Conservation (phyloP, 1,140 invertebrate species). For the Spodoptera frugiperda region DNA sequence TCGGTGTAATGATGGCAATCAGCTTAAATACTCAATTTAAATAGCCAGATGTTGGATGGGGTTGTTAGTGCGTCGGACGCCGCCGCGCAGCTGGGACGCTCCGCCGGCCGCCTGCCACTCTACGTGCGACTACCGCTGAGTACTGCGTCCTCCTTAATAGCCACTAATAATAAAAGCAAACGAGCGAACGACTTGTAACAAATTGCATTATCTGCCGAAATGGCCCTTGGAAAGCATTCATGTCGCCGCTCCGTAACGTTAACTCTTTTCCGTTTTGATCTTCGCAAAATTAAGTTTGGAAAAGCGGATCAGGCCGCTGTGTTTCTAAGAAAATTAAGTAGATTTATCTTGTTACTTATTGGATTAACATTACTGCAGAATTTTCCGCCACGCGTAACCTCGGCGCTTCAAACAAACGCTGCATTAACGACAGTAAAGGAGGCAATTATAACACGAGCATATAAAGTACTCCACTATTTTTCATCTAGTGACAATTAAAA, state of each 20-base stretch:
- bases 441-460: constrained; percentile 1
- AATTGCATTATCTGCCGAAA: constrained; percentile 73
- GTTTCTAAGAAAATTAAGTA: constrained; percentile 45
- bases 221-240: constrained; percentile 61
- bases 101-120: constrained; percentile 44
- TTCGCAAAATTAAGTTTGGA: constrained; percentile 54
- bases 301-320: constrained; percentile 39
- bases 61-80: constrained; percentile 49
- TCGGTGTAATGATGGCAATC: constrained; percentile 60
- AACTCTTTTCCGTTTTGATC: constrained; percentile 55
- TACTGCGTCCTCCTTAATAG: constrained; percentile 59
- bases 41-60: constrained; percentile 60
- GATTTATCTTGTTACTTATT: constrained; percentile 35
- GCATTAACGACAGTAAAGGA: constrained; percentile 11
- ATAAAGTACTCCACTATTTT: constrained; percentile 17
- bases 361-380: constrained; percentile 36
- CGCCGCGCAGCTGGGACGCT: constrained; percentile 55
- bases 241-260: constrained; percentile 51
- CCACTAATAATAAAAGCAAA: constrained; percentile 73
- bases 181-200: constrained; percentile 70
- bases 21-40: constrained; percentile 66
- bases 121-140: constrained; percentile 51
- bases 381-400: neutral
- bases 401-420: neutral
- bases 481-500: constrained; percentile 37